Evolutionary conservation across 2,113 vertebrate genomes (phyloP), one percentile per base, ranked within the genome.

Genomic region (Silurus glanis): DNA sequence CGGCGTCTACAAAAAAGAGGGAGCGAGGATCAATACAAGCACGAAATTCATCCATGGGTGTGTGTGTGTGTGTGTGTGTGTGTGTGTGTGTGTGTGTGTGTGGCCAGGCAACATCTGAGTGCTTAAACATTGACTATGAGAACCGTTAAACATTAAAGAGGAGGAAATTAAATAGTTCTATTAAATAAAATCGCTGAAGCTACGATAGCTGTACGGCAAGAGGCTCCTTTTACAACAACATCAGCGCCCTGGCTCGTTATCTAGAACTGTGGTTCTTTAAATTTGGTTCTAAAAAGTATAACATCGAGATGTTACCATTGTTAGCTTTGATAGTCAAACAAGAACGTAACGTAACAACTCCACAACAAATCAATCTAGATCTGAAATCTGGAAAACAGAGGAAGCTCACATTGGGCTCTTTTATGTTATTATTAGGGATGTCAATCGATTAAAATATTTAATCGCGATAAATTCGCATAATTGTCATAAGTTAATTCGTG

Each of bases 11-110:
- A 95, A 95, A 91, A 92, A 87, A 87, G 90, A 83, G 86, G 92
- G 88, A 86, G 86, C 92, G 88, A 86, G 91, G 94, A 95, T 95
- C 95, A 95, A 95, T 95, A 94, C 90, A 91, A 92, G 91, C n/a
- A 28, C 16, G 23, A 59, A 9, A 80, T 80, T 80, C 78, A 59
- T 58, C 14, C 59, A 69, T 13, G 80, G 75, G 81, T 67, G 81
- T 74, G 76, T 69, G 76, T 56, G 62, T 55, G 74, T 78, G 81
- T 69, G 81, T 78, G 72, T 78, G 69, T 74, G 75, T 82, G 87
- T 85, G 78, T 9, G 90, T 85, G 89, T 66, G 76, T 17, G 81
- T 83, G 74, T 79, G 82, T 67, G 78, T 4, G 62, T 80, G 78
- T 72, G 67, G 78, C 17, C 14, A 37, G 56, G 9, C 78, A 7